phyloP scores from a whole-genome alignment of 2,888 invertebrate species.

The Athripsodes cinereus region DNA sequence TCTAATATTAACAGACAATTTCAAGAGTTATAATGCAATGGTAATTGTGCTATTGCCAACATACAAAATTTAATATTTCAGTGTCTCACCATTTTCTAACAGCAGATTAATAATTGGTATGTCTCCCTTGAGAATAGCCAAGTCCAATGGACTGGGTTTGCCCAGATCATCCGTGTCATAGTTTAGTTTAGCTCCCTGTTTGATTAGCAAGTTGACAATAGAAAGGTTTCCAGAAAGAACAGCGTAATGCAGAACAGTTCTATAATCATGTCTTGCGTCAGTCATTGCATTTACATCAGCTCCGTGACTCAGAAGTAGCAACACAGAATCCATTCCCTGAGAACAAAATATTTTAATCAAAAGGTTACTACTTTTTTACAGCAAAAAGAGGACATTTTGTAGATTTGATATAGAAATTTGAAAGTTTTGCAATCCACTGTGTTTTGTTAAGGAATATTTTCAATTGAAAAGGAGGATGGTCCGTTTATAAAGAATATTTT shows the following conservation, averaged over 20 bases:
- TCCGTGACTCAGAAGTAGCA: conserved; percentile 70
- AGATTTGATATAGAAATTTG: no score
- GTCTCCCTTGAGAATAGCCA: conserved; percentile 79
- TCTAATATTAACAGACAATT: no score
- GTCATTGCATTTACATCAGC: conserved; percentile 84
- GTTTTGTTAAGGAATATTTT: no score
- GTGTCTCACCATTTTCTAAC: conserved; percentile 56
- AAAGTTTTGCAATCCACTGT: no score
- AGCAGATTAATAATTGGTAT: conserved; percentile 64
- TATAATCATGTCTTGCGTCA: conserved; percentile 77
- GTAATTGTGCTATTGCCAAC: no score
- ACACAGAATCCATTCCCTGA: conserved; percentile 69
- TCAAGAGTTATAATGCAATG: no score
- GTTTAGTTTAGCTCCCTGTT: conserved; percentile 73
- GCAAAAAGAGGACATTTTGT: no score
- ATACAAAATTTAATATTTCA: background rate
- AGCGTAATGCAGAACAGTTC: conserved; percentile 85
- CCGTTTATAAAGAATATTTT: no score
- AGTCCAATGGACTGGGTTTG: conserved; percentile 76
- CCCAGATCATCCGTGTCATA: conserved; percentile 56
- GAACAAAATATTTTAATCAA: no score
- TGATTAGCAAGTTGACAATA: conserved; percentile 72
- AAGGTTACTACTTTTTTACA: no score
- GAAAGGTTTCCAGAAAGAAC: conserved; percentile 67
- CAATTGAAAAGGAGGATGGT: no score